A percentile compares a stretch with the other conserved stretches of the same genome.
These are phyloP conservation scores for Melitaea cinxia DNA, from an alignment of 1,140 invertebrate genomes.

Conservation along the genomic window DNA sequence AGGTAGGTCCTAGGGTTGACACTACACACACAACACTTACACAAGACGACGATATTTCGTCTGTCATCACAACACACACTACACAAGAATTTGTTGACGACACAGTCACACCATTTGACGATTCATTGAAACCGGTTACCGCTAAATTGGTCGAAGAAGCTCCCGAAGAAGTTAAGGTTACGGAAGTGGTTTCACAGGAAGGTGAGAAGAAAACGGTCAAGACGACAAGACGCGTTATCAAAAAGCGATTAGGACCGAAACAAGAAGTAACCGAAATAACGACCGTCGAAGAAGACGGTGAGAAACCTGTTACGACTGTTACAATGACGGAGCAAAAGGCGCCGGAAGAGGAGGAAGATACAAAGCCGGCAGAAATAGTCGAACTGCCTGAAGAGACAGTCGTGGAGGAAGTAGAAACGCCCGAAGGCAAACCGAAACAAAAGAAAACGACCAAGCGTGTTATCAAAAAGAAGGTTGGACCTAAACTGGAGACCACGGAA, in stretches of 20 bases:
- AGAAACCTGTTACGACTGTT: too few species aligned
- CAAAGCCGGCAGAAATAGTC: too few species aligned
- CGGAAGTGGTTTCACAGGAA: constrained; percentile 29
- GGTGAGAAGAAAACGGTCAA: constrained; percentile 42
- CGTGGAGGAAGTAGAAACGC: too few species aligned
- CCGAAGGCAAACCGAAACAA: too few species aligned
- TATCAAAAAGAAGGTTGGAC: too few species aligned
- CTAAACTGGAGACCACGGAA: too few species aligned
- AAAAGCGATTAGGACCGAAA: not conserved
- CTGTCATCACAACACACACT: not conserved
- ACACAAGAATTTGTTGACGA: not conserved
- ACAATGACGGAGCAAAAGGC: too few species aligned
- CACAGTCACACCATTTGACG: not conserved
- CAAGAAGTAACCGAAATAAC: too few species aligned
- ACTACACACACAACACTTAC: constrained; percentile 69
- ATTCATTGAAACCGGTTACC: constrained; percentile 46
- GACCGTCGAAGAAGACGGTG: too few species aligned
- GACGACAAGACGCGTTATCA: constrained; percentile 6
- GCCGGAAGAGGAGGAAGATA: too few species aligned
- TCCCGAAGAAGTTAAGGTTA: constrained; percentile 56
- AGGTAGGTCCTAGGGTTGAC: constrained; percentile 41
- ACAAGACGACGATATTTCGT: constrained; percentile 53
- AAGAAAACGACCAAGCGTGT: too few species aligned
- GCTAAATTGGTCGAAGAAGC: constrained; percentile 13
- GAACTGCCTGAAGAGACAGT: too few species aligned